phyloP scores from a whole-genome alignment of 1,140 invertebrate genomes.

The Cheumatopsyche charites region DNA sequence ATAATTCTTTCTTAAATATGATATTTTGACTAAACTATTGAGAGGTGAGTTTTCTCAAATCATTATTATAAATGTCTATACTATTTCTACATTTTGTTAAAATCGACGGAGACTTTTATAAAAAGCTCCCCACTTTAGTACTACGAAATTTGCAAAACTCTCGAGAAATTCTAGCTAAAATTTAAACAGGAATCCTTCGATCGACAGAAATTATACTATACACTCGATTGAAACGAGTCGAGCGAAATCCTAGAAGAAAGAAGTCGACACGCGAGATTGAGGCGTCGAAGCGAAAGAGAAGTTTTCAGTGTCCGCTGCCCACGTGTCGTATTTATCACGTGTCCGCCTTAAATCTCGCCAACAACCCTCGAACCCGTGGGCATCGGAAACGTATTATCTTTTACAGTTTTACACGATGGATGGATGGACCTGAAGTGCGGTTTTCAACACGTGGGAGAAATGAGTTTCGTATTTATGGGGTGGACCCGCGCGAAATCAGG shows the following conservation, averaged over 20 bases:
- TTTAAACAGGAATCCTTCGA: too few species aligned
- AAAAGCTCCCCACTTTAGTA: too few species aligned
- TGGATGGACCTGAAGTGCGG: background rate
- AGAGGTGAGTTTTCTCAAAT: too few species aligned
- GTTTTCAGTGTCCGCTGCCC: constrained; percentile 6
- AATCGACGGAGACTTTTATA: too few species aligned
- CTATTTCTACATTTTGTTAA: too few species aligned
- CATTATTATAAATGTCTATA: too few species aligned
- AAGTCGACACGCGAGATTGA: background rate
- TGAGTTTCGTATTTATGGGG: constrained; percentile 27
- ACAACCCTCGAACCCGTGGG: background rate
- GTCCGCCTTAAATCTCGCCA: constrained; percentile 20
- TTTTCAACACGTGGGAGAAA: constrained; percentile 19
- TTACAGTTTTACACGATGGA: background rate
- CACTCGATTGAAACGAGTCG: background rate
- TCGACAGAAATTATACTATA: too few species aligned
- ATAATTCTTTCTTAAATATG: too few species aligned
- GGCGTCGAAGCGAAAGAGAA: background rate
- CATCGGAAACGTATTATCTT: constrained; percentile 31
- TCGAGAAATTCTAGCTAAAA: too few species aligned
- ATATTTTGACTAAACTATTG: too few species aligned
- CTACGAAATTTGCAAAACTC: too few species aligned
- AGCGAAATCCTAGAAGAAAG: background rate
- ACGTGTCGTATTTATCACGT: constrained; percentile 28
- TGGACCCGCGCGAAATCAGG: background rate